phyloP scores from a whole-genome alignment of 2,797 vertebrate genomes.

The Gymnodraco acuticeps region DNA sequence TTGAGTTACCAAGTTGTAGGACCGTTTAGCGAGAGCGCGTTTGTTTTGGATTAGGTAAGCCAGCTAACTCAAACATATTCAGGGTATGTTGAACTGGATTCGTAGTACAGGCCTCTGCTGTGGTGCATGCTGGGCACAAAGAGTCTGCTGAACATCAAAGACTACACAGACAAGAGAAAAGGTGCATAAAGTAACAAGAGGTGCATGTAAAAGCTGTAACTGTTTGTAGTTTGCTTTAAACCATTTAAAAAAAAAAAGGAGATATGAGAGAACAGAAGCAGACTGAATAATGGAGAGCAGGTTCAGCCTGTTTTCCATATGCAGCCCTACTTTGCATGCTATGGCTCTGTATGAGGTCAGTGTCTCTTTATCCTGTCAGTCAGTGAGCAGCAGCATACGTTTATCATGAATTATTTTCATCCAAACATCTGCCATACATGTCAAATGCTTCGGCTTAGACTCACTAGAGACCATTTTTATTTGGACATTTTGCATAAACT shows the following conservation, averaged over 20 bases:
- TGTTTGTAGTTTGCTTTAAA: slow-evolving; percentile 18
- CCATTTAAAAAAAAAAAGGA: no score
- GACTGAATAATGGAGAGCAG: not conserved
- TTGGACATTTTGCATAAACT: no score
- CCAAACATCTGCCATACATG: no score
- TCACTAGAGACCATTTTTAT: no score
- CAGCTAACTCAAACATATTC: no score
- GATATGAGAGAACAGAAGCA: not conserved
- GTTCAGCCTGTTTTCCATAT: not conserved
- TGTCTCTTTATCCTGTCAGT: slow-evolving; percentile 22
- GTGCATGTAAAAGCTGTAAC: slow-evolving; percentile 1
- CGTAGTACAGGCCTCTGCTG: not conserved
- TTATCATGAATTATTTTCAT: no score
- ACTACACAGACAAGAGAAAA: not conserved
- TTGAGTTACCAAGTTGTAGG: no score
- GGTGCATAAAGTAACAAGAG: slow-evolving; percentile 14
- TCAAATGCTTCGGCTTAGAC: no score
- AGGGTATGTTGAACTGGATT: no score
- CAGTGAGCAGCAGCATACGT: not conserved
- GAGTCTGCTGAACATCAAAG: slow-evolving; percentile 17
- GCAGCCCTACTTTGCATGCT: not conserved
- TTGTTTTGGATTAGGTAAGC: no score
- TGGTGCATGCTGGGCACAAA: slow-evolving; percentile 20
- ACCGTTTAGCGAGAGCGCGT: no score
- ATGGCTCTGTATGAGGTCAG: slow-evolving; percentile 14